A percentile compares a stretch with the other conserved stretches of the same genome.
These are phyloP conservation scores for Aromia moschata DNA, from an alignment of 2,888 invertebrate genomes.

Conservation along the genomic window DNA sequence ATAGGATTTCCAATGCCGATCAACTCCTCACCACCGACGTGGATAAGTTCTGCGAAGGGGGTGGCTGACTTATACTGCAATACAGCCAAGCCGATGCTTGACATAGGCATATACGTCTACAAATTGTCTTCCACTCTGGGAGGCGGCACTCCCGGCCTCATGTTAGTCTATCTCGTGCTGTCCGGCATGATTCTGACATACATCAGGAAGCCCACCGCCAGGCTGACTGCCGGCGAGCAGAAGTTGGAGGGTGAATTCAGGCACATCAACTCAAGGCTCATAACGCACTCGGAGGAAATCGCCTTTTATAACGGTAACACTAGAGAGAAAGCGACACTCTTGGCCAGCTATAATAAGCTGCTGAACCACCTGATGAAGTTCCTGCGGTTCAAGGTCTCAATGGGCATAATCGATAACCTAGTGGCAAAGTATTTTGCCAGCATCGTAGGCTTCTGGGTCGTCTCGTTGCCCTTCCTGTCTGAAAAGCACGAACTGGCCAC, in stretches of 20 bases:
- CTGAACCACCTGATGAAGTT: slow-evolving; percentile 85
- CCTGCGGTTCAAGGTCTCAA: slow-evolving; percentile 86
- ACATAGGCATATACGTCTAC: slow-evolving; percentile 94
- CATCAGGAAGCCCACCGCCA: slow-evolving; percentile 84
- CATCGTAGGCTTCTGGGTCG: slow-evolving; percentile 95
- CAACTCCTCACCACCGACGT: slow-evolving; percentile 96
- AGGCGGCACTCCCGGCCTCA: slow-evolving; percentile 86
- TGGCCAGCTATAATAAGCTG: slow-evolving; percentile 90
- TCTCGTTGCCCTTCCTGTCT: slow-evolving; percentile 92
- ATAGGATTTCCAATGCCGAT: slow-evolving; percentile 94
- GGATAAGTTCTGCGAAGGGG: slow-evolving; percentile 96
- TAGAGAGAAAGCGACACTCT: slow-evolving; percentile 86
- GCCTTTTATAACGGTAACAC: slow-evolving; percentile 84
- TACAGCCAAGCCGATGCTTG: slow-evolving; percentile 93
- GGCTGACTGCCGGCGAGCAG: slow-evolving; percentile 90
- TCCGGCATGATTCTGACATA: slow-evolving; percentile 90
- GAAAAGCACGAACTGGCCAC: slow-evolving; percentile 68
- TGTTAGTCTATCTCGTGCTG: slow-evolving; percentile 87
- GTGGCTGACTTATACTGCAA: slow-evolving; percentile 96
- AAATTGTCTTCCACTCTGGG: slow-evolving; percentile 87
- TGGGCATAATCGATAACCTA: slow-evolving; percentile 96
- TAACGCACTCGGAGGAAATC: slow-evolving; percentile 97
- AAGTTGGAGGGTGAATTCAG: slow-evolving; percentile 98
- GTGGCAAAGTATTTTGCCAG: slow-evolving; percentile 96
- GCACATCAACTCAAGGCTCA: slow-evolving; percentile 93